Percentiles rank a stretch among this genome's conserved stretches.
phyloP scores from a whole-genome alignment of 2,113 vertebrate species.

The Grammomys surdaster region DNA sequence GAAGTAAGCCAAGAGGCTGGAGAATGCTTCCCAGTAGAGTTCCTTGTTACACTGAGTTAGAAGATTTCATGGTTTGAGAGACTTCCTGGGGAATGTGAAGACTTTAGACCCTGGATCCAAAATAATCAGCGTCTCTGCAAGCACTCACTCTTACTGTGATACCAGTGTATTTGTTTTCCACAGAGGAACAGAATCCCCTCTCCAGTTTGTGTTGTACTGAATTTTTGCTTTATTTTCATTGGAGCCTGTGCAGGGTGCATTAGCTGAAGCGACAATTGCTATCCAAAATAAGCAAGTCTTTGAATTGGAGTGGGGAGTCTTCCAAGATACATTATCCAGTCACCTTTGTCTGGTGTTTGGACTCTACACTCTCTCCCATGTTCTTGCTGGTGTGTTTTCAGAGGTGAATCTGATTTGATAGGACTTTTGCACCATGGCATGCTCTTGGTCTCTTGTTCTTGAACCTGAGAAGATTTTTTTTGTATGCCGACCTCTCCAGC shows the following conservation, averaged over 20 bases:
- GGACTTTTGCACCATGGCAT: constrained; percentile 40
- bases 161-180: constrained; percentile 49
- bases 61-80: constrained; percentile 50
- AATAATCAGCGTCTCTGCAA: constrained; percentile 60
- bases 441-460: constrained; percentile 42
- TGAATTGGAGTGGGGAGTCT: constrained; percentile 23
- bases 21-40: background rate
- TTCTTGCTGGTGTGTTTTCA: constrained; percentile 1
- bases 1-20: constrained; percentile 28
- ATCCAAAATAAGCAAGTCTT: constrained; percentile 56
- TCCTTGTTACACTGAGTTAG: background rate
- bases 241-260: constrained; percentile 17
- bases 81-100: constrained; percentile 68
- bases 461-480: constrained; percentile 34
- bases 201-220: background rate
- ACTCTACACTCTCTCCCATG: background rate
- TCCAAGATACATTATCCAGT: background rate
- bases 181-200: background rate
- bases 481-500: background rate
- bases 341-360: constrained; percentile 3
- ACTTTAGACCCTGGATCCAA: constrained; percentile 59
- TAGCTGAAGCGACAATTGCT: constrained; percentile 1
- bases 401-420: background rate
- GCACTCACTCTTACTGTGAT: constrained; percentile 53
- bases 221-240: constrained; percentile 71